Evolutionary conservation across 1,140 invertebrate species (phyloP), one percentile per base, ranked within the genome.

Genomic region (Megalopta genalis): DNA sequence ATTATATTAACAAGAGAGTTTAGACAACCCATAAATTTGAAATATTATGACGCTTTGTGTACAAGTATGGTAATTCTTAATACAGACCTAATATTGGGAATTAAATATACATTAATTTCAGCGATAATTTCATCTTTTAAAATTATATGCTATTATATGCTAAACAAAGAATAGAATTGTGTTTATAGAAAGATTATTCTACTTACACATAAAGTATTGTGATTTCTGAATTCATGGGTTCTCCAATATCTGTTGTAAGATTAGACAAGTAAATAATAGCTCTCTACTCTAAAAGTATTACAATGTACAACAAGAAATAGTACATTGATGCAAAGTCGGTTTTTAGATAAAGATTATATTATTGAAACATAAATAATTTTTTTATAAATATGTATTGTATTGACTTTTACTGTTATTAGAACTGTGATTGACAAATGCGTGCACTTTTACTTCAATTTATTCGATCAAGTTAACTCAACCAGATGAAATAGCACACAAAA

Each of bases 211-310:
- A 12, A 46, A 46, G 42, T 46, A 3, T 2, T 14, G 14, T 12
- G 14, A 46, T 46, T 46, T 46, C 42, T 46, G 10, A 46, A 46
- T 46, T 46, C 14, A 12, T 14, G 42, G 42, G 42, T 42, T 32
- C 10, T 14, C 42, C 7, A 9, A 10, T 14, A 46, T 46, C 14
- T 14, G 9, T 46, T 14, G 12, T 46, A 46, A 77, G n/a, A 80
- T 82, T 82, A 85, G 75, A 65, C 69, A 52, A 65, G 54, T 49
- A 78, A 49, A 68, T 73, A 85, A 71, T 32, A 46, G 84, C 84
- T 86, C 83, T 86, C 84, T 85, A 85, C 62, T 85, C 39, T 85
- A 71, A 71, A 85, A 85, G 67, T 85, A 86, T 86, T 85, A 86
- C 69, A 85, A 54, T 62, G 66, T 80, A 39, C 63, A 78, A 67